These are phyloP conservation scores for Corbicula japonica DNA, from an alignment of 2,888 invertebrate species.

Conservation along the genomic window DNA sequence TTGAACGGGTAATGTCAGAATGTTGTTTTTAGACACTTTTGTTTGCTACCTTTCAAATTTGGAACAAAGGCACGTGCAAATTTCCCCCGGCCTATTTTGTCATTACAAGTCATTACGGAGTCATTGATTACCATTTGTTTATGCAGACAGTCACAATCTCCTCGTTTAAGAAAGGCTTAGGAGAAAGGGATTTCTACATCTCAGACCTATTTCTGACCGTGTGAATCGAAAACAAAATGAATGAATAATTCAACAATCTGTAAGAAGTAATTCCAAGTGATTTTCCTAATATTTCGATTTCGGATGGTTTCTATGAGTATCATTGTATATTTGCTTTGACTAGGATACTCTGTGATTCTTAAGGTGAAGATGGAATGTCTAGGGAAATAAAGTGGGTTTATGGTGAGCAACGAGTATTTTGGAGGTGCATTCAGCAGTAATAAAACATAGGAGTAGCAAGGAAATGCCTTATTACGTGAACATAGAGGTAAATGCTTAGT, in stretches of 20 bases:
- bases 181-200: too few species aligned
- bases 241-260: constrained; percentile 24
- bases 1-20: too few species aligned
- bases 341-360: neutral
- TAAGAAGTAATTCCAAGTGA: neutral
- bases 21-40: too few species aligned
- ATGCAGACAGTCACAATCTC: too few species aligned
- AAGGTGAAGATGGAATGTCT: neutral
- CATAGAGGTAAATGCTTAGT: constrained; percentile 10
- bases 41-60: too few species aligned
- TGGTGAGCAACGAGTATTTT: neutral
- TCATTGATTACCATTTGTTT: too few species aligned
- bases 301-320: neutral
- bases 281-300: neutral
- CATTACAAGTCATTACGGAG: too few species aligned
- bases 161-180: too few species aligned
- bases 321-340: neutral
- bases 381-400: neutral
- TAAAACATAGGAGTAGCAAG: neutral
- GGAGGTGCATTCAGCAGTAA: neutral
- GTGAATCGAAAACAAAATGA: constrained; percentile 8
- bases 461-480: constrained; percentile 23
- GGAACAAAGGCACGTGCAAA: too few species aligned
- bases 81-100: too few species aligned
- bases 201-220: neutral